Base-by-base conservation (phyloP, 2,113 vertebrate species). In the Furnarius figulus region DNA sequence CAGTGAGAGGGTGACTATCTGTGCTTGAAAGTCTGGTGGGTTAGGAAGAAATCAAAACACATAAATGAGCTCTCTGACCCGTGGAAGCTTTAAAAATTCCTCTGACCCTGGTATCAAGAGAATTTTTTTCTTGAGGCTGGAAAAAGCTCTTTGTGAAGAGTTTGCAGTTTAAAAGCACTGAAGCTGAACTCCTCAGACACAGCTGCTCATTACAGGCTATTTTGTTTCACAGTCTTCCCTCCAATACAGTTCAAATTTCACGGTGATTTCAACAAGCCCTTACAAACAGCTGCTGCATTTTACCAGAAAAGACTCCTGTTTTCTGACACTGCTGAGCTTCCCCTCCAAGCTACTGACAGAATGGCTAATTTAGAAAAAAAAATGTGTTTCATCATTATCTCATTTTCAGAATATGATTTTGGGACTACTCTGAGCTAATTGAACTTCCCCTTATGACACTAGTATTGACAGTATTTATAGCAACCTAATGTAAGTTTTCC, bases 131-230 rank as follows among this genome's bases (percentile, higher is more conserved):
- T 47, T 8, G 33, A 78, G 46, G 27, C 18, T 62, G 39, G 46
- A 76, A 89, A 84, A 89, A 73, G 6, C 30, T 73, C 18, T 46
- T 66, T 68, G 28, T 0, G 0, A 56, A 53, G 23, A 65, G 46
- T 55, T 77, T 5, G 2, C 17, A 25, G 59, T 71, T 88, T 46
- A 81, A 84, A 63, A 88, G 62, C 68, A 58, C n/a, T 61, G 73
- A 87, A 70, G 76, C 75, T 72, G 82, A 93, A 67, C 83, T 95
- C 70, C 65, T 95, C 58, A 72, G 81, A 56, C 89, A 77, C 96
- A 97, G 96, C 97, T 97, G 96, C 92, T 97, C 94, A 94, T 97
- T 89, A 85, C 59, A 70, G 63, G 85, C 79, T 96, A 97, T 96
- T 97, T 94, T 93, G 40, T 97, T 97, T 96, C 96, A 68, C n/a